Base-by-base conservation (phyloP, 2,113 vertebrate species). In the Tragelaphus strepsiceros region DNA sequence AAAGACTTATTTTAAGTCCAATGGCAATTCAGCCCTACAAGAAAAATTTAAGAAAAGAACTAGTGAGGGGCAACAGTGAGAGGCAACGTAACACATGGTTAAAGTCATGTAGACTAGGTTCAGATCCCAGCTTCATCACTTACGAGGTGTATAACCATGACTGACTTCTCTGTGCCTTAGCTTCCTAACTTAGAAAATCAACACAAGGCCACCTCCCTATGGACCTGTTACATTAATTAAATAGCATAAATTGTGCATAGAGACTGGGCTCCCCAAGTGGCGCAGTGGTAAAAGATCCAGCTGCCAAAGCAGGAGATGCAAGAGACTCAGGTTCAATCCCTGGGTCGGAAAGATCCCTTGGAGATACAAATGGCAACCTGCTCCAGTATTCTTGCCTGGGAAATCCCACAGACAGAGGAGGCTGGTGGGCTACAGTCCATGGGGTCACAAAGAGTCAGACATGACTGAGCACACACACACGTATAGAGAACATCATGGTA, bases 381-480 rank as follows among this genome's bases (percentile, higher is more conserved):
- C 11, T 43, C 35, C 6, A 2, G 35, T 77, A 77, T 26, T 77
- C 71, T 43, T 77, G 71, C 71, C 71, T 77, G 71, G 71, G 71
- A 43, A 74, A 77, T 71, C 35, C 71, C 35, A 74, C 35, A 43
- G 71, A 77, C 12, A 43, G 71, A 43, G 35, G 71, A 24, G 71
- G 21, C 71, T 43, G 71, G 22, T 77, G 22, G 71, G 71, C 35
- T 43, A 6, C n/a, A 39, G n/a, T 39, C 67, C 67, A 22, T 39
- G 67, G n/a, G 67, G 10, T 71, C n/a, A 22, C 71, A 43, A 43
- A 24, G 35, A 43, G 71, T 43, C 35, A 77, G 35, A 39, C 35
- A 3, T 43, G 71, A 74, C 21, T 43, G 21, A 24, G n/a, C 2
- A 0, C 17, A 22, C n/a, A 71, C 11, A 30, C 35, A 24, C 0